Percentiles rank a stretch among this genome's conserved stretches.
phyloP scores from a whole-genome alignment of 1,140 invertebrate genomes.

The Globodera rostochiensis region DNA sequence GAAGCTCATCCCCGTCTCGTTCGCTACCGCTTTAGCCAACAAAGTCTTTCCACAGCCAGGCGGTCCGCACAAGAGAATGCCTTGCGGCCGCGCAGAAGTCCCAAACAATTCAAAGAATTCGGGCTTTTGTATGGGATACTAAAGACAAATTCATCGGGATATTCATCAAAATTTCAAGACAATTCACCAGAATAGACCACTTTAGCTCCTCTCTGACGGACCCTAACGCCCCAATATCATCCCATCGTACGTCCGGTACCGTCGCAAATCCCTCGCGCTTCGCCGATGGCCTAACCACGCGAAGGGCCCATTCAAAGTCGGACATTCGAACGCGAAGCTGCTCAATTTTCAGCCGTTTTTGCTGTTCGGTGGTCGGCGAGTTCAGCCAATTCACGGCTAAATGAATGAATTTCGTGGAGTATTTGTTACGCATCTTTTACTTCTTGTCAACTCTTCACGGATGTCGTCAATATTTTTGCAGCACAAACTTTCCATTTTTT shows the following conservation, averaged over 20 bases:
- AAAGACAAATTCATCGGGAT: slow-evolving; percentile 38
- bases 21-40: slow-evolving; percentile 78
- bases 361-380: not conserved
- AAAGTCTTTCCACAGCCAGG: slow-evolving; percentile 71
- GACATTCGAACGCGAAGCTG: slow-evolving; percentile 31
- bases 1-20: slow-evolving; percentile 93
- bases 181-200: slow-evolving; percentile 79
- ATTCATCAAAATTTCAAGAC: slow-evolving; percentile 7
- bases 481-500: slow-evolving; percentile 8
- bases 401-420: not conserved
- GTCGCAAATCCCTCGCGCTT: slow-evolving; percentile 96
- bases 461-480: slow-evolving; percentile 43
- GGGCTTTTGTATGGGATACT: slow-evolving; percentile 85
- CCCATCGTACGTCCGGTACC: slow-evolving; percentile 94
- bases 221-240: slow-evolving; percentile 88
- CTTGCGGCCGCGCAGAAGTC: slow-evolving; percentile 76
- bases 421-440: slow-evolving; percentile 6
- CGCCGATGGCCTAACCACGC: slow-evolving; percentile 84
- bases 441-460: slow-evolving; percentile 41
- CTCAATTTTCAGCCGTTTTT: not conserved
- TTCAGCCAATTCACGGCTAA: slow-evolving; percentile 53
- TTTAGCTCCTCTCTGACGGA: slow-evolving; percentile 86
- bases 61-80: slow-evolving; percentile 87
- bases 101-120: slow-evolving; percentile 79
- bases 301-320: slow-evolving; percentile 73